Percentiles rank a stretch among this genome's conserved stretches.
These are phyloP conservation scores for Carassius auratus DNA, from an alignment of 2,113 vertebrate species.

Conservation along the genomic window DNA sequence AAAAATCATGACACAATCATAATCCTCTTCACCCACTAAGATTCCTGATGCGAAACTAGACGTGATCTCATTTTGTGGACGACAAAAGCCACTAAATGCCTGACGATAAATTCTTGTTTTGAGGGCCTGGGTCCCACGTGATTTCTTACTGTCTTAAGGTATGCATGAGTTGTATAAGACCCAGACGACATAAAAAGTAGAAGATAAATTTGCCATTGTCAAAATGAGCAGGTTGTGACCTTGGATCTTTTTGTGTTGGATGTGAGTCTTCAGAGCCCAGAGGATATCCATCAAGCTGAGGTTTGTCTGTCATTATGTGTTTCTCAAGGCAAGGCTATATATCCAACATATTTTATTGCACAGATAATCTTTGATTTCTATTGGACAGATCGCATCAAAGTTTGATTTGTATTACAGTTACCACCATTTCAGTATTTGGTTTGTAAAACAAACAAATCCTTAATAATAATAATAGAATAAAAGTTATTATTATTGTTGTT, in stretches of 20 bases:
- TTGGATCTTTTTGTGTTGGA: conserved; percentile 60
- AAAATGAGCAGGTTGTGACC: conserved; percentile 63
- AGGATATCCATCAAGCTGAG: conserved; percentile 68
- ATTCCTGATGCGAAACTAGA: conserved; percentile 54
- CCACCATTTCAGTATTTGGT: too few relatives aligned
- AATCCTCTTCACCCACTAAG: conserved; percentile 11
- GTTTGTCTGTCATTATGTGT: conserved; percentile 57
- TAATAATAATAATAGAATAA: too few relatives aligned
- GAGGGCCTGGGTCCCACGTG: conserved; percentile 44
- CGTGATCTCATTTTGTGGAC: conserved; percentile 55
- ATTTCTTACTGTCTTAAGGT: conserved; percentile 48
- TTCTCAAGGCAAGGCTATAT: not conserved
- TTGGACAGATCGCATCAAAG: not conserved
- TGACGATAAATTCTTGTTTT: conserved; percentile 50
- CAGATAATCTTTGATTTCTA: not conserved
- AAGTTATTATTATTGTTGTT: not conserved
- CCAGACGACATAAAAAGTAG: conserved; percentile 27
- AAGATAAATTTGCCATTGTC: conserved; percentile 45
- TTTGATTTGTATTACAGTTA: not conserved
- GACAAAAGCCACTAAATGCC: conserved; percentile 59
- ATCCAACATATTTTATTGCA: not conserved
- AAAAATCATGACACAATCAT: conserved; percentile 9
- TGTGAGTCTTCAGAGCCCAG: conserved; percentile 51
- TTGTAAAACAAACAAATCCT: too few relatives aligned
- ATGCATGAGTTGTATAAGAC: conserved; percentile 62